phyloP scores from a whole-genome alignment of 1,140 invertebrate genomes.

The Muscidifurax raptorellus region DNA sequence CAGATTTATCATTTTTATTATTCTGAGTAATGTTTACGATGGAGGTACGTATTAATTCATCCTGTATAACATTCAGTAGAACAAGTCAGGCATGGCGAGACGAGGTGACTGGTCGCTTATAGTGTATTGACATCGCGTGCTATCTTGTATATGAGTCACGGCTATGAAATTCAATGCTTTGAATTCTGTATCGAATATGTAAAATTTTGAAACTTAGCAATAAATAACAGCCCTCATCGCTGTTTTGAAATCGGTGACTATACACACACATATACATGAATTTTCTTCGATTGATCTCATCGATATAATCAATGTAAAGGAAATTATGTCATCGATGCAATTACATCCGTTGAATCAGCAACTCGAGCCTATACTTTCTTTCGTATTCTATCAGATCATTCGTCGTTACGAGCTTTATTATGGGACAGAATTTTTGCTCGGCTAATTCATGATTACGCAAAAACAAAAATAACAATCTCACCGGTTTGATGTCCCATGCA shows the following conservation, averaged over 20 bases:
- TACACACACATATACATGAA: too few species aligned
- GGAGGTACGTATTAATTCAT: too few species aligned
- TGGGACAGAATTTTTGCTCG: too few species aligned
- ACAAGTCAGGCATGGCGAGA: not conserved
- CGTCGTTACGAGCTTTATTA: too few species aligned
- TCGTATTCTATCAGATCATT: not conserved
- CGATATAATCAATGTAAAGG: not conserved
- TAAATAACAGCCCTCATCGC: too few species aligned
- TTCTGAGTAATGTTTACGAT: too few species aligned
- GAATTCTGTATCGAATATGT: too few species aligned
- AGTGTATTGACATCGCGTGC: not conserved
- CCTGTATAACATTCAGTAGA: not conserved
- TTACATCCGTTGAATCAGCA: not conserved
- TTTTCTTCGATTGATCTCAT: not conserved
- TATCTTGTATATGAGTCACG: not conserved
- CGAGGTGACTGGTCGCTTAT: not conserved
- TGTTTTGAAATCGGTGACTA: too few species aligned
- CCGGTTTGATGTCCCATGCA: slow-evolving; percentile 81
- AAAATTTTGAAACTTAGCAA: too few species aligned
- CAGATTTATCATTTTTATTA: not conserved
- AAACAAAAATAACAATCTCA: slow-evolving; percentile 52
- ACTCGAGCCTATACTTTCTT: not conserved
- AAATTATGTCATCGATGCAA: not conserved
- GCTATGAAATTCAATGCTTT: not conserved
- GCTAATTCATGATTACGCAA: too few species aligned